Evolutionary conservation across 1,140 invertebrate species (phyloP), one percentile per base, ranked within the genome.

Genomic region (Anastatus disparis): DNA sequence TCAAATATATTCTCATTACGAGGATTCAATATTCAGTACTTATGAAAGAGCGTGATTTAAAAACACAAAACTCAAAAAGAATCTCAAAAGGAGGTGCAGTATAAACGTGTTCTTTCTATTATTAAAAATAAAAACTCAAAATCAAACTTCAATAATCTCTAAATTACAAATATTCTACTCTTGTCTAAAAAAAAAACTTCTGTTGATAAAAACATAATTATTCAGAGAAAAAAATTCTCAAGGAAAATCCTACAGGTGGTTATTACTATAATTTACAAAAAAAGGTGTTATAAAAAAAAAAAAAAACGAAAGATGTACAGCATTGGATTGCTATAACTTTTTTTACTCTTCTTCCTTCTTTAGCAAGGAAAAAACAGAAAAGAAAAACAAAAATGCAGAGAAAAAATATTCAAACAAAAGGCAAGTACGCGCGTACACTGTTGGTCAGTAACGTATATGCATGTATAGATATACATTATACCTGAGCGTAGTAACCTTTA

Each of bases 331-430:
- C n/a, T n/a, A n/a, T n/a, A n/a, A n/a, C n/a, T n/a, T n/a, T n/a
- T n/a, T n/a, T n/a, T n/a, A n/a, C n/a, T n/a, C n/a, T n/a, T n/a
- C n/a, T n/a, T n/a, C n/a, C n/a, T n/a, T n/a, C n/a, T n/a, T n/a
- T n/a, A n/a, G n/a, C n/a, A n/a, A 46, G n/a, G n/a, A 46, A n/a
- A 46, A 46, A 46, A 46, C 8, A 46, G n/a, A 46, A 46, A 12
- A 15, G 22, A 50, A 50, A 50, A 13, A 50, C 27, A 56, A 55
- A 35, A 48, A 64, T 31, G 38, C 59, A 31, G 59, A 3, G 58
- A 67, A 40, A 68, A 53, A 27, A 8, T 4, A n/a, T 29, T 15
- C n/a, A 63, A 63, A 58, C 70, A 61, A 50, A 40, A n/a, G n/a
- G n/a, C n/a, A 69, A 20, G 35, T 40, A 59, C 55, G 55, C 13